Conservation (phyloP, 2,797 vertebrate genomes). For the Chanos chanos region DNA sequence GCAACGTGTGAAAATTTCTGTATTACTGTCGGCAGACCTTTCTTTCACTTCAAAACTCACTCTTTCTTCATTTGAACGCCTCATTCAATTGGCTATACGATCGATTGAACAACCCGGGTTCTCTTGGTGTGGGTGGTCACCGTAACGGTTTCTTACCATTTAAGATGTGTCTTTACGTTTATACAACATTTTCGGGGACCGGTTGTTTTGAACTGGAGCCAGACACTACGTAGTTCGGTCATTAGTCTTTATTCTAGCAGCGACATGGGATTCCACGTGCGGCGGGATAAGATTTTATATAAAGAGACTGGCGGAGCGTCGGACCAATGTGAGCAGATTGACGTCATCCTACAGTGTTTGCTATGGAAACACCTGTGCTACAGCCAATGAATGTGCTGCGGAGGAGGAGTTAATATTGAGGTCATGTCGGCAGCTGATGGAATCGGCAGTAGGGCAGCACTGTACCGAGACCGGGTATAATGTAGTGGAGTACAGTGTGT, state of each 20-base stretch:
- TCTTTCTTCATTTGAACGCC: no score
- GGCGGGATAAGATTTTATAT: conserved; percentile 59
- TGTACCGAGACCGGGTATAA: conserved; percentile 28
- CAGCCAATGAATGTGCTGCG: conserved; percentile 44
- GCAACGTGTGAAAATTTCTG: no score
- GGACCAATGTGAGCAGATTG: conserved; percentile 45
- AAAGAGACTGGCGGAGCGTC: conserved; percentile 61
- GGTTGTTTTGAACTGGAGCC: neutral
- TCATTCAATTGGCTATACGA: no score
- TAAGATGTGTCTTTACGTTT: no score
- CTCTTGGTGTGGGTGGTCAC: no score
- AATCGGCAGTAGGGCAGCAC: conserved; percentile 33
- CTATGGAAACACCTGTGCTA: conserved; percentile 57
- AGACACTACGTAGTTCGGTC: neutral
- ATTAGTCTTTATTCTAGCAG: neutral
- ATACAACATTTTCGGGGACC: conserved; percentile 12
- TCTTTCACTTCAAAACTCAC: no score
- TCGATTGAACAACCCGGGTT: no score
- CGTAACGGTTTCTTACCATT: no score
- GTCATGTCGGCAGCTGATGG: conserved; percentile 49
- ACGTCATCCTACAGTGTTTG: conserved; percentile 42
- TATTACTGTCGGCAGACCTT: no score
- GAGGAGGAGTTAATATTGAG: conserved; percentile 62
- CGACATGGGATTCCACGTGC: conserved; percentile 74
- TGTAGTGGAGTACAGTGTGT: conserved; percentile 44